Evolutionary conservation across 2,888 invertebrate genomes (phyloP).

Genomic region (Odontothrips loti): DNA sequence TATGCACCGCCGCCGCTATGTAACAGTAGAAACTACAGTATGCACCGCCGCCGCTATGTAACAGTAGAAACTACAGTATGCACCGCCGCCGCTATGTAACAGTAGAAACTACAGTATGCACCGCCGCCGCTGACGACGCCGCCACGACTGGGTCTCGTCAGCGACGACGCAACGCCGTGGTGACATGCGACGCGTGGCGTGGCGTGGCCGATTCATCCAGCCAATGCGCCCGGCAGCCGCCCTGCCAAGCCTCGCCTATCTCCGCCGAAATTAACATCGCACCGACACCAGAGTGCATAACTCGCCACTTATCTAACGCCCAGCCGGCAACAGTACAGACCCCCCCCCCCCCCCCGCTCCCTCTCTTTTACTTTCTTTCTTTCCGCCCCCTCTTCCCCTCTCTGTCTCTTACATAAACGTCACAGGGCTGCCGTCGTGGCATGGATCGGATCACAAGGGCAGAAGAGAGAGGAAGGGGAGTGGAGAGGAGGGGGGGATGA

Average conservation of each 20-base stretch:
- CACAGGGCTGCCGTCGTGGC: background rate
- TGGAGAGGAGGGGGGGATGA: no score
- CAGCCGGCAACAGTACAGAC: background rate
- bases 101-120: conserved; percentile 11
- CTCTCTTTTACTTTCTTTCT: no score
- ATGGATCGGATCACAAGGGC: conserved; percentile 36
- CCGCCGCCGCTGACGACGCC: background rate
- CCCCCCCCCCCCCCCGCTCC: background rate
- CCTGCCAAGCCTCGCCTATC: background rate
- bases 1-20: no score
- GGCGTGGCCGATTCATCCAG: background rate
- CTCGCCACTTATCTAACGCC: background rate
- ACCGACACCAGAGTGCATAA: background rate
- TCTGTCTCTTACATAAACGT: conserved; percentile 1
- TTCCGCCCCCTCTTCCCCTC: background rate
- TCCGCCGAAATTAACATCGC: background rate
- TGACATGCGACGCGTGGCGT: background rate
- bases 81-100: no score
- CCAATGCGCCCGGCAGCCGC: background rate
- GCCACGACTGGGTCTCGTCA: background rate
- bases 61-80: no score
- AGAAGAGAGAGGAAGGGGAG: no score
- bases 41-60: no score
- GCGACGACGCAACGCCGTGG: background rate
- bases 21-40: no score